A percentile compares a stretch with the other conserved stretches of the same genome.
Conservation (phyloP, 2,113 vertebrate species). For the Phylloscopus whistleri region DNA sequence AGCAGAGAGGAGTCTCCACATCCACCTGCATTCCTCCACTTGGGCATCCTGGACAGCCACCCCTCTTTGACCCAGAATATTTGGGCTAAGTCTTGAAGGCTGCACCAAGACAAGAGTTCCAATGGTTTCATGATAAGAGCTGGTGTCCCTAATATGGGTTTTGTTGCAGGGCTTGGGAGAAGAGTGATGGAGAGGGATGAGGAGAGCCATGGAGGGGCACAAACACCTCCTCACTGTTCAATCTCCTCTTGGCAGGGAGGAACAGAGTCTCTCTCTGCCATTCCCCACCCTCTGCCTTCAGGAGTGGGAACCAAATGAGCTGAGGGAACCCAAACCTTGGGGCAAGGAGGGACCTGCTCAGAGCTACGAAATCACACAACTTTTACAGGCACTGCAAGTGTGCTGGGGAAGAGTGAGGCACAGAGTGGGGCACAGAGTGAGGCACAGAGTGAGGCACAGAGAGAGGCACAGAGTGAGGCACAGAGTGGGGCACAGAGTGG, state of each 20-base stretch:
- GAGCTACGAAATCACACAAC: neutral
- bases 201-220: neutral
- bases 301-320: rapidly evolving
- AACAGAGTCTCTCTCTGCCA: neutral
- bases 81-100: neutral
- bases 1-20: neutral
- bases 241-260: neutral
- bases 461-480: no score
- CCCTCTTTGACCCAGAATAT: rapidly evolving
- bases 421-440: neutral
- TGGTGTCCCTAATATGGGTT: neutral
- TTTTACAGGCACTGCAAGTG: neutral
- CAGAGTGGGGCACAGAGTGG: no score
- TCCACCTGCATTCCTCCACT: neutral
- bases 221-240: rapidly evolving
- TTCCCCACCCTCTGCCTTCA: neutral
- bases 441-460: neutral
- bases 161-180: neutral
- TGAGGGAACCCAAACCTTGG: neutral
- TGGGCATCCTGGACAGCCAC: no score
- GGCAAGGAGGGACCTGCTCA: neutral
- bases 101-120: neutral
- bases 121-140: neutral
- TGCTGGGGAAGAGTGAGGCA: rapidly evolving
- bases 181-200: neutral